These are phyloP conservation scores for Linurgus olivaceus DNA, from an alignment of 2,797 vertebrate species.

Conservation along the genomic window DNA sequence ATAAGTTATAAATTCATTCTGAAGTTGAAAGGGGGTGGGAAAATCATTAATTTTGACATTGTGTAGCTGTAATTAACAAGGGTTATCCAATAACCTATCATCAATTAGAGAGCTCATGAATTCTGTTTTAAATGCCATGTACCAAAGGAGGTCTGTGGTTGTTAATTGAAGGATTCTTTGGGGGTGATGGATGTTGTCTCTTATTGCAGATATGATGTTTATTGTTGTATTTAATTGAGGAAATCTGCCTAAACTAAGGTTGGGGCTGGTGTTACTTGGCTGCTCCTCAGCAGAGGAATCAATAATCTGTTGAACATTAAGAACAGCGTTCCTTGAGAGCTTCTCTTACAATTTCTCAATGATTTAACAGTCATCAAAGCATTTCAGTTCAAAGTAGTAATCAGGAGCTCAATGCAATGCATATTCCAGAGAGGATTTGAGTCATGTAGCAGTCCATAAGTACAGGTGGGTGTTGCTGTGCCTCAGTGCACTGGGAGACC, in stretches of 20 bases:
- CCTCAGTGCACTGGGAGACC: not conserved
- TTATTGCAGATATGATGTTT: not conserved
- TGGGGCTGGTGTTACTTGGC: not conserved
- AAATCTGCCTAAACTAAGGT: not conserved
- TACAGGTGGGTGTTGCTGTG: not conserved
- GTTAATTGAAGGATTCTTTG: not conserved
- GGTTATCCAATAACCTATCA: conserved; percentile 73
- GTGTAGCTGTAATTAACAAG: conserved; percentile 75
- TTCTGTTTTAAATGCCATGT: conserved; percentile 61
- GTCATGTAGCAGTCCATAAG: not conserved
- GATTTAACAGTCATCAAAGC: not conserved
- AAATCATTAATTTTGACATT: conserved; percentile 77
- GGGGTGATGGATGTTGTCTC: conserved; percentile 1
- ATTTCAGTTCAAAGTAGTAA: not conserved
- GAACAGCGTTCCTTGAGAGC: not conserved
- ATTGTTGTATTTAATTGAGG: not conserved
- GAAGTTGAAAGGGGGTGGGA: conserved; percentile 68
- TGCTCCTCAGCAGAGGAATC: not conserved
- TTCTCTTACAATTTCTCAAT: not conserved
- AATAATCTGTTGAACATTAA: not conserved
- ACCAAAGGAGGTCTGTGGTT: conserved; percentile 15
- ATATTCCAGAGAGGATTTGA: not conserved
- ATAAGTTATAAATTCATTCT: conserved; percentile 64
- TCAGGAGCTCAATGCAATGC: not conserved
- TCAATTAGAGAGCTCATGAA: conserved; percentile 62